These are phyloP conservation scores for Triplophysa bombifrons DNA, from an alignment of 2,797 vertebrate species.

Conservation along the genomic window DNA sequence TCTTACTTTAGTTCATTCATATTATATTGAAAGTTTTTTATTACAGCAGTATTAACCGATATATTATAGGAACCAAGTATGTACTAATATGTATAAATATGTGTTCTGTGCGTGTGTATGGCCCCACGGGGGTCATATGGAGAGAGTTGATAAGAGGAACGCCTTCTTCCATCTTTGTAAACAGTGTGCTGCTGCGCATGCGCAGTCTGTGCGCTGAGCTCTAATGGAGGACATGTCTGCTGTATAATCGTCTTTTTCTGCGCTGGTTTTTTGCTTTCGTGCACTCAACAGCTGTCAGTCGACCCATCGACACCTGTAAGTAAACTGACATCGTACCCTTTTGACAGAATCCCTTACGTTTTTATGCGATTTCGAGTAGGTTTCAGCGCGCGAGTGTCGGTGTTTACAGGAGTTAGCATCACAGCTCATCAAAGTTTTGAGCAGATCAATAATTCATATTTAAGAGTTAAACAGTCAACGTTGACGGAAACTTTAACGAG, in stretches of 20 bases:
- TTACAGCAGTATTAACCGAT: no score
- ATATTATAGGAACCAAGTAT: no score
- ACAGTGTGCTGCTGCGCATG: constrained; percentile 78
- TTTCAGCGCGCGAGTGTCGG: background rate
- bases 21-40: no score
- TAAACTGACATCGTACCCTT: constrained; percentile 8
- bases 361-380: background rate
- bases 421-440: constrained; percentile 40
- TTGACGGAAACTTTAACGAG: background rate
- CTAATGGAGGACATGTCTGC: constrained; percentile 76
- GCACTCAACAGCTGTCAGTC: constrained; percentile 39
- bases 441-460: constrained; percentile 30
- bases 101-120: background rate
- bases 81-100: background rate
- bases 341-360: background rate
- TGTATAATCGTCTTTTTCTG: constrained; percentile 62
- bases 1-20: no score
- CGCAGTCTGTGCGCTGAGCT: constrained; percentile 61
- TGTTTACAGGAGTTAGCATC: constrained; percentile 38
- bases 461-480: constrained; percentile 3
- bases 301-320: constrained; percentile 64
- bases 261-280: constrained; percentile 50
- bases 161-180: constrained; percentile 71
- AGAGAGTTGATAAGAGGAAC: constrained; percentile 44
- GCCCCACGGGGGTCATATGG: background rate